A percentile compares a stretch with the other conserved stretches of the same genome.
phyloP scores from a whole-genome alignment of 1,140 invertebrate genomes.

The Calephelis nemesis region DNA sequence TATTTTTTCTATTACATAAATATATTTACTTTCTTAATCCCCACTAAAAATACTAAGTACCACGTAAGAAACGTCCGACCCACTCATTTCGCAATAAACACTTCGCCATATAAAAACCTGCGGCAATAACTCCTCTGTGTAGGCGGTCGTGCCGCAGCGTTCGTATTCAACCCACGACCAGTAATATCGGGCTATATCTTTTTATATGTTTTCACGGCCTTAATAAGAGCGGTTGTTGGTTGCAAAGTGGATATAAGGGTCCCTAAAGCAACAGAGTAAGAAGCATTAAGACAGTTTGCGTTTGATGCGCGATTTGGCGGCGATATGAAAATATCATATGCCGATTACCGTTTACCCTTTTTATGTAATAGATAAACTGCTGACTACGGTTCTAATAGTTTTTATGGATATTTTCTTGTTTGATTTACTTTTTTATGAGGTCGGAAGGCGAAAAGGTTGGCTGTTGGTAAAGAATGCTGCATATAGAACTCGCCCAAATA shows the following conservation, averaged over 20 bases:
- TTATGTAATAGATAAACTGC: conserved; percentile 32
- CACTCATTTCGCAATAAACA: conserved; percentile 34
- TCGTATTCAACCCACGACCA: conserved; percentile 40
- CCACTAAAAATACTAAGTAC: conserved; percentile 21
- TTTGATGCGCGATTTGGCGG: conserved; percentile 32
- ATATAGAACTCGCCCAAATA: no score
- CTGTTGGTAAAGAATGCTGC: no score
- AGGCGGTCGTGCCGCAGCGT: conserved; percentile 37
- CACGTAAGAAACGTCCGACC: conserved; percentile 26
- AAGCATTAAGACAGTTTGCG: conserved; percentile 28
- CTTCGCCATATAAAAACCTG: conserved; percentile 40
- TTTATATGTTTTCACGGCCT: conserved; percentile 41
- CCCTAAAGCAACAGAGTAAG: conserved; percentile 28
- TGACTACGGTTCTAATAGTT: conserved; percentile 20
- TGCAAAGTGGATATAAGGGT: conserved; percentile 35
- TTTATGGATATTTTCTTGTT: neutral
- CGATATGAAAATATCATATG: conserved; percentile 35
- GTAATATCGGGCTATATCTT: conserved; percentile 40
- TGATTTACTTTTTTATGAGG: neutral
- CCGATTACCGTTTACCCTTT: conserved; percentile 32
- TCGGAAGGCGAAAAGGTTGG: no score
- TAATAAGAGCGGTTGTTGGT: conserved; percentile 33
- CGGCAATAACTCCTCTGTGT: conserved; percentile 43
- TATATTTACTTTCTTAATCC: neutral
- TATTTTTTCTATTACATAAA: neutral